Evolutionary conservation across 2,113 vertebrate species (phyloP).

Genomic region (Psittacus erithacus): DNA sequence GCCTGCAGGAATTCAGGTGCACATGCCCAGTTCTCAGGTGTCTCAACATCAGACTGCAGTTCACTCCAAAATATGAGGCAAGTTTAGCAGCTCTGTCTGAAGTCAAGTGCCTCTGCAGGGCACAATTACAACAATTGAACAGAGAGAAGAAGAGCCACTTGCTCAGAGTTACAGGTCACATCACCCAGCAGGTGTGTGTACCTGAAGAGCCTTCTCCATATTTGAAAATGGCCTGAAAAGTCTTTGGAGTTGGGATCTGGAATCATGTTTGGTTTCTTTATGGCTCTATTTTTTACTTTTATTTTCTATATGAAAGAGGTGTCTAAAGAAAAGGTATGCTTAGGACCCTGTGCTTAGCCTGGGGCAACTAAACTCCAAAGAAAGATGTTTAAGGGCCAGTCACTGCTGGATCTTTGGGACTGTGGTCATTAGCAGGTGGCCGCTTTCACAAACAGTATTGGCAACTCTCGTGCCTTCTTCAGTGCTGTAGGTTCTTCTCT

Average conservation of each 20-base stretch:
- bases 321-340: not conserved
- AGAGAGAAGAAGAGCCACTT: not conserved
- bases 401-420: not conserved
- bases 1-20: not conserved
- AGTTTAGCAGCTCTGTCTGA: not conserved
- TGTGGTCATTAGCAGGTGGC: not conserved
- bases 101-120: not conserved
- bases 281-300: not conserved
- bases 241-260: not conserved
- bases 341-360: not conserved
- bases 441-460: not conserved
- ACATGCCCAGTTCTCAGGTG: not conserved
- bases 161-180: fast-evolving
- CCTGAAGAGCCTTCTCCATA: not conserved
- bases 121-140: not conserved
- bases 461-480: not conserved
- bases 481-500: not conserved
- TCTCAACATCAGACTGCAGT: not conserved
- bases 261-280: not conserved
- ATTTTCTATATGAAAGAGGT: not conserved
- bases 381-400: not conserved
- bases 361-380: not conserved
- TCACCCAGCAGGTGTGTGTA: not conserved
- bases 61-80: not conserved
- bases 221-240: not conserved